A percentile compares a stretch with the other conserved stretches of the same genome.
Conservation (phyloP, 2,888 invertebrate species). For the Ischnus inquisitorius region DNA sequence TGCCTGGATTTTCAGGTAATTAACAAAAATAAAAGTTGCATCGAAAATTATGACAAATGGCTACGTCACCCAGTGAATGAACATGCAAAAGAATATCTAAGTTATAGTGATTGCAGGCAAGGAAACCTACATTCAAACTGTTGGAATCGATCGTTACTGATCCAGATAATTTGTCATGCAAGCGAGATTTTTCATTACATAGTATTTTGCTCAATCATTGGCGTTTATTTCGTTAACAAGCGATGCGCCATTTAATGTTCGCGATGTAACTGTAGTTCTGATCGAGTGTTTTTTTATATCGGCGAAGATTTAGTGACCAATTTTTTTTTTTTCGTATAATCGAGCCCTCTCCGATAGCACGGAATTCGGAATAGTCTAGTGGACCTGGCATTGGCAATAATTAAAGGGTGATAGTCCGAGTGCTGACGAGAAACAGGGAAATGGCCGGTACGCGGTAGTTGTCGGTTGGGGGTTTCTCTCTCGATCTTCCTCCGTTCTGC, state of each 20-base stretch:
- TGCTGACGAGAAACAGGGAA: slow-evolving; percentile 57
- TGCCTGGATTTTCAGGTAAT: too few relatives aligned
- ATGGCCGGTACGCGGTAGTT: slow-evolving; percentile 43
- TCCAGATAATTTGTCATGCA: too few relatives aligned
- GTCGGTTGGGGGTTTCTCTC: slow-evolving; percentile 9
- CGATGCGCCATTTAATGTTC: not conserved
- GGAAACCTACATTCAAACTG: too few relatives aligned
- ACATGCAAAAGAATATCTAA: too few relatives aligned
- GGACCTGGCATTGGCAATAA: slow-evolving; percentile 59
- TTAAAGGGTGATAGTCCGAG: slow-evolving; percentile 65
- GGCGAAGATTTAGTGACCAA: not conserved
- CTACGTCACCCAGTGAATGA: too few relatives aligned
- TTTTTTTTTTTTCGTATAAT: slow-evolving; percentile 9
- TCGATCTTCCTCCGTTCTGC: slow-evolving; percentile 12
- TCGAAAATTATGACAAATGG: too few relatives aligned
- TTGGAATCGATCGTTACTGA: too few relatives aligned
- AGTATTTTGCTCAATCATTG: too few relatives aligned
- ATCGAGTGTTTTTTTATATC: not conserved
- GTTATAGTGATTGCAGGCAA: too few relatives aligned
- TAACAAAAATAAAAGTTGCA: too few relatives aligned
- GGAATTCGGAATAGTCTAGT: not conserved
- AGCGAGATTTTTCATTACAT: too few relatives aligned
- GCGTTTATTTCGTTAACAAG: too few relatives aligned
- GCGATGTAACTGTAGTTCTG: not conserved
- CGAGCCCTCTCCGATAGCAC: not conserved